phyloP scores from a whole-genome alignment of 2,888 invertebrate genomes.

The Drosophila anomalata region DNA sequence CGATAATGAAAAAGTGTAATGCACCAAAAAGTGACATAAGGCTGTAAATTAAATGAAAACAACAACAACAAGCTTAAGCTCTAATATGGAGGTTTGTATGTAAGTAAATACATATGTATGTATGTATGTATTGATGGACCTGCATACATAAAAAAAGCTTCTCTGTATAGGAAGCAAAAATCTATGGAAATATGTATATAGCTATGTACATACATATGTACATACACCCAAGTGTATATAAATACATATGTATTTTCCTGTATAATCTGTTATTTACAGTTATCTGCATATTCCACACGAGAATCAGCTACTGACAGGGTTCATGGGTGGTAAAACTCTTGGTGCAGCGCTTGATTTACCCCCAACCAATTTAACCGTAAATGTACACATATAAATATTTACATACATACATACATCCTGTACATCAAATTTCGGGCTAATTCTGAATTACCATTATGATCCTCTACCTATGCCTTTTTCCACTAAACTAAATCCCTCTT shows the following conservation, averaged over 20 bases:
- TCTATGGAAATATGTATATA: neutral
- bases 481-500: too few relatives aligned
- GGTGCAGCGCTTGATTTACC: neutral
- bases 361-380: neutral
- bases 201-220: neutral
- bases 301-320: conserved; percentile 2
- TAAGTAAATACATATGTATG: conserved; percentile 13
- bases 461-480: too few relatives aligned
- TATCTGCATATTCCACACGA: conserved; percentile 71
- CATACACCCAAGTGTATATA: conserved; percentile 4
- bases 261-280: conserved; percentile 65
- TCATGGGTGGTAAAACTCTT: neutral
- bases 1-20: conserved; percentile 77
- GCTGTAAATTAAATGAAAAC: conserved; percentile 76
- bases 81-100: conserved; percentile 32
- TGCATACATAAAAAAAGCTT: conserved; percentile 11
- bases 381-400: too few relatives aligned
- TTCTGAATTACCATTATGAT: too few relatives aligned
- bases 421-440: too few relatives aligned
- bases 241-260: conserved; percentile 16
- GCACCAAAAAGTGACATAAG: conserved; percentile 78
- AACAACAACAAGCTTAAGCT: conserved; percentile 58
- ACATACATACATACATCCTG: too few relatives aligned
- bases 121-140: neutral
- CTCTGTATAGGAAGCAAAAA: neutral